Evolutionary conservation across 2,888 invertebrate species (phyloP).

Genomic region (Synergus umbraculus): DNA sequence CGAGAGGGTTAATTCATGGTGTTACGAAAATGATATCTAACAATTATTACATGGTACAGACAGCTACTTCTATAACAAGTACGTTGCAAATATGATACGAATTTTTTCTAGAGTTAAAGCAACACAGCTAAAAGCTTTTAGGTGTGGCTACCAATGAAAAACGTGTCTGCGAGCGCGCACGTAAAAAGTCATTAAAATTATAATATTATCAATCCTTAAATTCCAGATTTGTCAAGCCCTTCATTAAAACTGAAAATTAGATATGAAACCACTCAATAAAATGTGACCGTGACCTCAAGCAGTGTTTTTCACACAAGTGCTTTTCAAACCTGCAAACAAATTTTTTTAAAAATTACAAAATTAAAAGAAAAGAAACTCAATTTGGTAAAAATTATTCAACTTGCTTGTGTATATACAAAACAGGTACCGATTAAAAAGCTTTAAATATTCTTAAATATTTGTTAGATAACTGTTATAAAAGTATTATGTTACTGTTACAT

Average conservation of each 20-base stretch:
- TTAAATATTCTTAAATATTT: too few species aligned
- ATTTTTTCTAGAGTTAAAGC: conserved; percentile 71
- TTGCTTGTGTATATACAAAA: too few species aligned
- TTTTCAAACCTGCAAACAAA: background rate
- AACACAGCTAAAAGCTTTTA: conserved; percentile 73
- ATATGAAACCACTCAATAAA: conserved; percentile 11
- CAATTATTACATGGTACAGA: conserved; percentile 65
- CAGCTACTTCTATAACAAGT: conserved; percentile 71
- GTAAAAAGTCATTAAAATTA: conserved; percentile 7
- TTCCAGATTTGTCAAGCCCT: background rate
- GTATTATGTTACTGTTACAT: too few species aligned
- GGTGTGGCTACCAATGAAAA: conserved; percentile 62
- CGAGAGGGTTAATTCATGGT: background rate
- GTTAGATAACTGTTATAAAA: too few species aligned
- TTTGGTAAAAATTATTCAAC: too few species aligned
- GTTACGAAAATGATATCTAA: conserved; percentile 44
- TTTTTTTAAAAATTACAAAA: background rate
- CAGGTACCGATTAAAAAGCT: too few species aligned
- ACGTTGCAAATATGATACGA: conserved; percentile 61
- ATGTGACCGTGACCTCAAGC: background rate
- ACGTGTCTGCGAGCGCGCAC: conserved; percentile 33
- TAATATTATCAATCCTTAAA: background rate
- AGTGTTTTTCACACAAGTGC: conserved; percentile 12
- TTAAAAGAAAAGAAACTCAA: too few species aligned
- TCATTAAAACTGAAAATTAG: background rate